Base-by-base conservation (phyloP, 92 coral and sea anemone species). In the Anthopleura xanthogrammica region DNA sequence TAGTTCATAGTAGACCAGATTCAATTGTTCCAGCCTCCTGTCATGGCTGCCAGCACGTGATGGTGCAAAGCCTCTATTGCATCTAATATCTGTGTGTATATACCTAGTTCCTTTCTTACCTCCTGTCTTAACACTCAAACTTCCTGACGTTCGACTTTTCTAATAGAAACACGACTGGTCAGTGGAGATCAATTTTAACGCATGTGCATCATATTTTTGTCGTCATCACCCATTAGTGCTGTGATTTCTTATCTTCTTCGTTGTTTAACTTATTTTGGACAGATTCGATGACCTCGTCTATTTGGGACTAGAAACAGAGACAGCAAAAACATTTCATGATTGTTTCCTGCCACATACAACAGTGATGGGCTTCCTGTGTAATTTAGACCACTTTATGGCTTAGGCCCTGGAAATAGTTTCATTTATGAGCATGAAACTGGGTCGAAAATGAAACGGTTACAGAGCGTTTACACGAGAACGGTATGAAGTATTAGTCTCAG, bases 251-350 rank as follows among this genome's bases (percentile, higher is more conserved):
- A 22, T 48, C 77, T 36, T 68, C 23, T 12, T 60, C 29, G 52
- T 70, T 56, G 66, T 68, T 70, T 22, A 81, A 41, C 52, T 81
- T 81, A 41, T 70, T 68, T 4, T 17, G 55, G 14, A 70, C 84
- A 68, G 77, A 66, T 81, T 56, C 54, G 50, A 81, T 66, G 41
- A 68, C 42, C 42, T 68, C 42, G 42, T 68, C 74, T 68, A 68
- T 68, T 36, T 68, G 74, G 16, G 41, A 24, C 74, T 68, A 68
- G 16, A 68, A 68, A 68, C 3, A 29, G 43, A 68, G 7, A 46
- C 50, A 46, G 5, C 50, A 46, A 68, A 7, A 12, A 68, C 1
- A 36, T 4, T 64, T 5, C 0, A 36, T n/a, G 41, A 12, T 24
- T 12, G 40, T 12, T 16, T 23, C 1, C 12, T 64, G n/a, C 5